Conservation (phyloP, 2,797 vertebrate genomes). For the Oceanodroma leucorhoa region DNA sequence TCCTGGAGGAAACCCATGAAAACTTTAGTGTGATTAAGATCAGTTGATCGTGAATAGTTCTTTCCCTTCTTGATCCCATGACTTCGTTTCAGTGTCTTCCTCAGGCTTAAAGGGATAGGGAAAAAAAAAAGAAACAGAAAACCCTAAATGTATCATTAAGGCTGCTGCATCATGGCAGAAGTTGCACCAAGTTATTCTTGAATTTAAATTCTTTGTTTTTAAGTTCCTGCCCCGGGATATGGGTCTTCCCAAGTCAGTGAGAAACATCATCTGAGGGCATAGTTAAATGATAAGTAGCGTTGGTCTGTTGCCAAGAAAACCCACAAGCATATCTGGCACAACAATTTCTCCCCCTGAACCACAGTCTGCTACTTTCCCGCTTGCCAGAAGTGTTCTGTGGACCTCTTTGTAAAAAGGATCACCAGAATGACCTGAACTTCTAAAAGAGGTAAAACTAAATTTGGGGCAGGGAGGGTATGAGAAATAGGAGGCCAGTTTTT, state of each 20-base stretch:
- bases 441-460: background rate
- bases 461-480: background rate
- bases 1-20: background rate
- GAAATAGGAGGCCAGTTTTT: background rate
- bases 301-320: background rate
- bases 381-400: background rate
- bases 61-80: background rate
- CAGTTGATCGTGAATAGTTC: background rate
- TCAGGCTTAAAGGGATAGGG: background rate
- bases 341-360: background rate
- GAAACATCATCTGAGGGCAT: background rate
- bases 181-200: background rate
- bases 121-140: background rate
- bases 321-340: background rate
- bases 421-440: background rate
- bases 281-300: background rate
- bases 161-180: background rate
- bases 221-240: background rate
- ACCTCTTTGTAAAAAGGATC: background rate
- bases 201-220: background rate
- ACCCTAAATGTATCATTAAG: background rate
- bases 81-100: background rate
- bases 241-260: background rate
- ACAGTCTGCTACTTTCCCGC: fast-evolving
- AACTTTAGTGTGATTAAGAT: background rate